A percentile compares a stretch with the other conserved stretches of the same genome.
These are phyloP conservation scores for Meriones psammophilus DNA, from an alignment of 2,797 vertebrate species.

Conservation along the genomic window DNA sequence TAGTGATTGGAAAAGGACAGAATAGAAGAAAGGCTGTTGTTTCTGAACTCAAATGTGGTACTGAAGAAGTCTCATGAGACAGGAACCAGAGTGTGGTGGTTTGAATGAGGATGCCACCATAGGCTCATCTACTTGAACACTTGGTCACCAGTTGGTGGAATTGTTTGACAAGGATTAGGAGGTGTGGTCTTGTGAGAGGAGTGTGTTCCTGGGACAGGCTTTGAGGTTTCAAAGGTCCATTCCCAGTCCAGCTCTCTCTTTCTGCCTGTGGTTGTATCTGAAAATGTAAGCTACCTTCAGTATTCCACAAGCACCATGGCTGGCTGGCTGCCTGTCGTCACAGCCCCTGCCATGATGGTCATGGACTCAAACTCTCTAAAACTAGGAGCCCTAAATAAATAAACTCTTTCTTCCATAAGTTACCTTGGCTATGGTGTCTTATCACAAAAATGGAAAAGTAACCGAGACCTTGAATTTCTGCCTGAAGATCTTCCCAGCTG, in stretches of 20 bases:
- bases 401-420: background rate
- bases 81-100: background rate
- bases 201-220: background rate
- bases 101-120: background rate
- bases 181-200: background rate
- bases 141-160: background rate
- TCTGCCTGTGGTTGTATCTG: background rate
- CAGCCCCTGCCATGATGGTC: background rate
- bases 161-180: background rate
- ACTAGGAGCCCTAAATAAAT: background rate
- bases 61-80: background rate
- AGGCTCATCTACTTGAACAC: background rate
- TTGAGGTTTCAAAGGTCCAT: background rate
- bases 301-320: background rate
- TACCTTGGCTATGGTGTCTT: background rate
- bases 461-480: background rate
- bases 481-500: background rate
- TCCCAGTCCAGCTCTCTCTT: background rate
- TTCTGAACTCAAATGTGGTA: background rate
- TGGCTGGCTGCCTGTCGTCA: background rate
- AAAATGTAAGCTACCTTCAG: too few relatives aligned
- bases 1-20: background rate
- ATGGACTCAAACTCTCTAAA: background rate
- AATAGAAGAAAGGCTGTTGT: background rate
- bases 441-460: background rate